Evolutionary conservation across 2,113 vertebrate species (phyloP), one percentile per base, ranked within the genome.

Genomic region (Pandion haliaetus): DNA sequence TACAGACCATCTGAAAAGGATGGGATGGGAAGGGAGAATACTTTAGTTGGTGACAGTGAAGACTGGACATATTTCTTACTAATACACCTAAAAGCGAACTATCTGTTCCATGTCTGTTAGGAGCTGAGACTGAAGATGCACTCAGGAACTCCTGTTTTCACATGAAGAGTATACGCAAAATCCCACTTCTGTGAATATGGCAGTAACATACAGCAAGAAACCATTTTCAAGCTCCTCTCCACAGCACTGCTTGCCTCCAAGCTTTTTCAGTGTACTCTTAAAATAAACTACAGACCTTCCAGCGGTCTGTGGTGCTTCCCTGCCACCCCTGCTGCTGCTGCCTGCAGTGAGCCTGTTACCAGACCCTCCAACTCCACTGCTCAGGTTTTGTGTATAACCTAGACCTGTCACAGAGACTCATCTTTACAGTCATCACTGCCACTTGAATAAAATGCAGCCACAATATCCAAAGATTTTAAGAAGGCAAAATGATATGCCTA

Each of bases 21-120:
- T 34, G 12, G 24, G 31, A 71, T 34, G 18, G 36, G 14, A 86
- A 59, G 5, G 31, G 7, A 86, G 17, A 80, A 59, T 31, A 77
- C 16, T 36, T 82, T 31, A 44, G 45, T 10, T 8, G 32, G 47
- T 29, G 40, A 71, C 42, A 79, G 32, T n/a, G 36, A 81, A 83
- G 34, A 32, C 49, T 69, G 36, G 58, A 47, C 16, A 29, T 44
- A 45, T 58, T 76, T 82, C 29, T 61, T 63, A 87, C 10, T 50
- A 42, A 84, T 28, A 55, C 5, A 59, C 23, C 55, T 59, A 63
- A 86, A 96, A 80, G 5, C 29, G 77, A 78, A 40, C 42, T 45
- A 44, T 29, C 36, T 0, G 0, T 70, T 79, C 50, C 38, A 71
- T 4, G 2, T 54, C n/a, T 32, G 5, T 74, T 47, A n/a, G 19